Base-by-base conservation (phyloP, 2,797 vertebrate species). In the Eupleurogrammus muticus region DNA sequence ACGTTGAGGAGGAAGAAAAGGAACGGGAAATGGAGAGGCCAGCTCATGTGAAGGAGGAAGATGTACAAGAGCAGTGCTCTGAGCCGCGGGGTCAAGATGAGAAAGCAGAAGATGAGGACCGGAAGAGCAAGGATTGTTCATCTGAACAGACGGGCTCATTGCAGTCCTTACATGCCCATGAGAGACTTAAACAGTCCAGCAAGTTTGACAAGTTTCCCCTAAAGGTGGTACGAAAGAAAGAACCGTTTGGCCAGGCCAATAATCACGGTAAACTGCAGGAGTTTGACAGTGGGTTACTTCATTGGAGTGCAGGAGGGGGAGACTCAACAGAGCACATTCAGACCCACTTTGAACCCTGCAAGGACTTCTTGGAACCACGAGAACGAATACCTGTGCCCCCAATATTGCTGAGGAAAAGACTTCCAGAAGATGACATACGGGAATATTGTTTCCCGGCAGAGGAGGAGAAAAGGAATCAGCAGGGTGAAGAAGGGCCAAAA, bases 261-360 rank as follows among this genome's bases (percentile, higher is more conserved):
- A 95, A 95, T 87, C 89, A 96, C 21, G 96, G 96, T 47, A 95
- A 96, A 23, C 87, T 96, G 61, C 97, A 98, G 89, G 97, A 97
- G 91, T 99, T 99, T 44, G 96, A 99, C 80, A 99, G 98, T 8
- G 98, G 98, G 36, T 91, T 99, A 70, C 90, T 98, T 73, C 98
- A 99, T 86, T 99, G 98, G 98, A 95, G 96, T 69, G 96, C 99
- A 17, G 98, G 98, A 64, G 98, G 98, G 1, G 98, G 98, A 10
- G 98, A 99, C 73, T 98, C 96, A 70, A 99, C 98, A 16, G 97
- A 99, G 81, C 97, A 99, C 91, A 99, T 99, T 84, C 98, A 98
- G 91, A 98, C 97, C 81, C 97, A 98, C 93, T 98, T 99, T 57
- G 98, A 99, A 85, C 96, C 96, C 82, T 94, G 94, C 69, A 92